These are phyloP conservation scores for Phoxinus dragarum DNA, from an alignment of 2,797 vertebrate species.

Conservation along the genomic window DNA sequence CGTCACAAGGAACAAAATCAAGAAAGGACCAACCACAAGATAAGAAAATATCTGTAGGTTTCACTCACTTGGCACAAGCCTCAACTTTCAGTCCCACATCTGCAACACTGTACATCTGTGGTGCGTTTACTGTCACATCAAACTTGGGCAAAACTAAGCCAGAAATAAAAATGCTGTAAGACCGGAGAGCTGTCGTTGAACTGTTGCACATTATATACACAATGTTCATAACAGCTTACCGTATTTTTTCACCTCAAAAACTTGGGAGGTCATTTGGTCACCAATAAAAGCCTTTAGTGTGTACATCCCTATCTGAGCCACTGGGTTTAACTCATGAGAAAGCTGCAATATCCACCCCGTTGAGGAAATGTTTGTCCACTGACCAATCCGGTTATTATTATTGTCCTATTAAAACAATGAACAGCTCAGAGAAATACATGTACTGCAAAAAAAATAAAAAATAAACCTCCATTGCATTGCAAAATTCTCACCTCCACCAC, in stretches of 20 bases:
- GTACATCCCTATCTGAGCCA: conserved; percentile 43
- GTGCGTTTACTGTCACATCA: too few relatives aligned
- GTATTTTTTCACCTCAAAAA: conserved; percentile 53
- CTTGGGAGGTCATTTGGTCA: not conserved
- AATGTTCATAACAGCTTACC: conserved; percentile 7
- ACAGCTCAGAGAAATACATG: not conserved
- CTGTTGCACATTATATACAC: not conserved
- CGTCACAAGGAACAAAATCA: fast-evolving
- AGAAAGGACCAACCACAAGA: not conserved
- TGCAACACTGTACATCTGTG: too few relatives aligned
- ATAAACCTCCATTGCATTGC: too few relatives aligned
- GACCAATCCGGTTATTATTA: conserved; percentile 33
- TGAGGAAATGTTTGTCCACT: conserved; percentile 50
- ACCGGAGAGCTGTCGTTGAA: too few relatives aligned
- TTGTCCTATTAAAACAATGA: conserved; percentile 28
- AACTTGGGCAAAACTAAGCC: too few relatives aligned
- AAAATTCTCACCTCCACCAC: not conserved
- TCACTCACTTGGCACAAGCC: conserved; percentile 4
- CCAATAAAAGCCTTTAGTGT: not conserved
- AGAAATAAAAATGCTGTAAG: too few relatives aligned
- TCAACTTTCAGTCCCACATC: not conserved
- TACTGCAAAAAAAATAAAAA: fast-evolving
- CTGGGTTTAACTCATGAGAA: conserved; percentile 50
- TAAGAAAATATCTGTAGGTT: too few relatives aligned
- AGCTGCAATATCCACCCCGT: conserved; percentile 45